These are phyloP conservation scores for Drosophila mauritiana DNA, from an alignment of 1,140 invertebrate species.

Conservation along the genomic window DNA sequence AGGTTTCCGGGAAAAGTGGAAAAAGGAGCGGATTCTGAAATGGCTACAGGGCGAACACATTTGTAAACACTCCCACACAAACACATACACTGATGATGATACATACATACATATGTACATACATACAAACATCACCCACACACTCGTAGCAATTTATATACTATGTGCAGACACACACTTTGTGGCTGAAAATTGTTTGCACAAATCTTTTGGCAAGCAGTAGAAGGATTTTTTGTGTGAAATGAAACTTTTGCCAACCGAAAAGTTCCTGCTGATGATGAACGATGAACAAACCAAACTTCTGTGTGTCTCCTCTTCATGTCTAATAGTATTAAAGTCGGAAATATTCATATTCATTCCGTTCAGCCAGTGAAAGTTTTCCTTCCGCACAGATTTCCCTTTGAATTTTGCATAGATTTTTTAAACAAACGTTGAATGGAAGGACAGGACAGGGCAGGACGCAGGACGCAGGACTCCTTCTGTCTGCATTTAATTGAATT, in stretches of 20 bases:
- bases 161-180: conserved; percentile 8
- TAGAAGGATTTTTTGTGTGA: conserved; percentile 5
- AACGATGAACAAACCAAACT: conserved; percentile 31
- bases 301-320: background rate
- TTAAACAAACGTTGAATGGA: background rate
- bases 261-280: conserved; percentile 40
- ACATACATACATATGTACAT: background rate
- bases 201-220: conserved; percentile 36
- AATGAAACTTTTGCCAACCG: conserved; percentile 39
- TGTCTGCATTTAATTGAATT: conserved; percentile 47
- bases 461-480: background rate
- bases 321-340: conserved; percentile 36
- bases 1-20: conserved; percentile 19
- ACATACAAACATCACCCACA: background rate
- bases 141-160: background rate
- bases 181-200: conserved; percentile 48
- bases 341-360: conserved; percentile 45
- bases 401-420: conserved; percentile 28
- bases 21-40: conserved; percentile 37
- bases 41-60: conserved; percentile 39
- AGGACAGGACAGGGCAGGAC: background rate
- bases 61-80: conserved; percentile 19
- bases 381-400: background rate
- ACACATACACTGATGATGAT: background rate
- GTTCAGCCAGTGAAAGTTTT: conserved; percentile 41